Conservation (phyloP, 23 tunicate genomes). For the Trididemnum clinides region DNA sequence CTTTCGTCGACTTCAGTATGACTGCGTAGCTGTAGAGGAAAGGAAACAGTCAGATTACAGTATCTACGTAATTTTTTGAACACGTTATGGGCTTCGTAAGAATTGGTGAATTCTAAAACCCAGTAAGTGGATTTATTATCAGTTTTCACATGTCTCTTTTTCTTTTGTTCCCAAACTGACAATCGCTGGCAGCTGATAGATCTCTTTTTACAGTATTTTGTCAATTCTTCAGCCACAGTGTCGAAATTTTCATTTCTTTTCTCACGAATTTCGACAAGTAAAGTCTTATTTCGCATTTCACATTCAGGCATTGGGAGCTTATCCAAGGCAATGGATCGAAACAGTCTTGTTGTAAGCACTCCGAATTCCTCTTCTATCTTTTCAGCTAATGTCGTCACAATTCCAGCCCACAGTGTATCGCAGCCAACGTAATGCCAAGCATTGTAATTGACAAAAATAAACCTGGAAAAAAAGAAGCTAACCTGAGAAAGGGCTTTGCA, state of each 20-base stretch:
- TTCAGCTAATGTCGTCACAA: constrained; percentile 54
- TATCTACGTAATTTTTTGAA: neutral
- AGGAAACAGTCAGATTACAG: neutral
- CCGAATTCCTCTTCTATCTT: constrained; percentile 63
- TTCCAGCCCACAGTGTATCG: constrained; percentile 76
- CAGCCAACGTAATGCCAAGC: constrained; percentile 83
- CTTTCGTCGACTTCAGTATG: too few species aligned
- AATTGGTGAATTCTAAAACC: neutral
- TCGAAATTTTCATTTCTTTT: too few species aligned
- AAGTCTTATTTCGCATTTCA: too few species aligned
- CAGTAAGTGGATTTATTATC: neutral
- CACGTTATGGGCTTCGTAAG: neutral
- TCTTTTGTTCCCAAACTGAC: neutral
- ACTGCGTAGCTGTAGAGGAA: too few species aligned
- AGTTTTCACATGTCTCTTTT: neutral
- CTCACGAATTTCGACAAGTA: too few species aligned
- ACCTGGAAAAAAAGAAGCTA: constrained; percentile 32
- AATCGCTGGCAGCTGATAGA: too few species aligned
- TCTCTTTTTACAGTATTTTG: too few species aligned
- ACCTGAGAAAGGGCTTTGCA: too few species aligned
- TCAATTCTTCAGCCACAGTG: too few species aligned
- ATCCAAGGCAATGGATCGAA: constrained; percentile 45
- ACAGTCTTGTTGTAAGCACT: constrained; percentile 41
- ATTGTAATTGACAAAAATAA: constrained; percentile 63
- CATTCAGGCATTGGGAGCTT: constrained; percentile 1